A percentile compares a stretch with the other conserved stretches of the same genome.
Evolutionary conservation across 1,140 invertebrate genomes (phyloP).

Genomic region (Zaprionus ornatus): DNA sequence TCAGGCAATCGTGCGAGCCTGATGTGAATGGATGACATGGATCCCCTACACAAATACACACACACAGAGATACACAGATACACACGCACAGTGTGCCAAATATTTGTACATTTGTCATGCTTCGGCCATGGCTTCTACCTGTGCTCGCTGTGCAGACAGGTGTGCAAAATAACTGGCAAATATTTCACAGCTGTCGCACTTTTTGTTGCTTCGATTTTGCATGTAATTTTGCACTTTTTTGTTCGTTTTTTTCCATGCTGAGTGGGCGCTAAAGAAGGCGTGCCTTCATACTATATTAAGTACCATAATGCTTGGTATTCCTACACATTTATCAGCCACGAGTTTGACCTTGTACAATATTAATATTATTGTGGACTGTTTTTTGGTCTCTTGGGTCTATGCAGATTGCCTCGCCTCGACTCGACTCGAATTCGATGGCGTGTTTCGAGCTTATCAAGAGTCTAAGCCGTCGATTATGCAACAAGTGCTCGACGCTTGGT

Average conservation of each 20-base stretch:
- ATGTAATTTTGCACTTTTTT: constrained; percentile 47
- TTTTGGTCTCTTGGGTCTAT: not conserved
- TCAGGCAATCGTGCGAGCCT: constrained; percentile 68
- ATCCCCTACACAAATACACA: constrained; percentile 4
- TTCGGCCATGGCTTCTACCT: constrained; percentile 36
- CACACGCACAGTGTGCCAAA: constrained; percentile 22
- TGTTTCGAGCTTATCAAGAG: constrained; percentile 22
- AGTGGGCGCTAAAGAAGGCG: not conserved
- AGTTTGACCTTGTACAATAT: constrained; percentile 4
- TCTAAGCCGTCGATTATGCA: constrained; percentile 25
- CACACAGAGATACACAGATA: not conserved
- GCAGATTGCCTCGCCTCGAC: not conserved
- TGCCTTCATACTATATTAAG: not conserved
- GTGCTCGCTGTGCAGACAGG: constrained; percentile 59
- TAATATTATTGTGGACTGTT: constrained; percentile 19
- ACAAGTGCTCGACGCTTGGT: not conserved
- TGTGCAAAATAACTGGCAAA: constrained; percentile 76
- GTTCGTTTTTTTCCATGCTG: constrained; percentile 18
- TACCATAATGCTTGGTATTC: not conserved
- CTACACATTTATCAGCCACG: constrained; percentile 3
- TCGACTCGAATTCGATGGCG: not conserved
- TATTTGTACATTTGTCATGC: constrained; percentile 64
- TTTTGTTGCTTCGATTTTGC: constrained; percentile 13
- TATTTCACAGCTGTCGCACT: constrained; percentile 64
- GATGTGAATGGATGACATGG: constrained; percentile 31